phyloP scores from a whole-genome alignment of 2,113 vertebrate genomes.

The Cyprinodon brontotheroides region DNA sequence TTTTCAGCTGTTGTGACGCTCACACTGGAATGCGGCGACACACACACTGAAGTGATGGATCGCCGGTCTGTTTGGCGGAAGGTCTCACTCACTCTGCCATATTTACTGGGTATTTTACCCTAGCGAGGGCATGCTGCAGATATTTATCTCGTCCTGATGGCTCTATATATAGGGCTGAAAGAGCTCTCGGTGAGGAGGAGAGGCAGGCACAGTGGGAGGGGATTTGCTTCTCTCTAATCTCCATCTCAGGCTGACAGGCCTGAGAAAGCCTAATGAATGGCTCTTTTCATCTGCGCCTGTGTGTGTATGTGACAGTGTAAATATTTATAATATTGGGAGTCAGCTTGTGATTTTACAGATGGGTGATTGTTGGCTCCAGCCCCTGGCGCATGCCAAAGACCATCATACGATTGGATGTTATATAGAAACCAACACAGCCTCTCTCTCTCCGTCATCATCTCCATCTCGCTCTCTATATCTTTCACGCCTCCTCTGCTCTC shows the following conservation, averaged over 20 bases:
- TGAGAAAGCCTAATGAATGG: slow-evolving; percentile 98
- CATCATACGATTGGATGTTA: slow-evolving; percentile 85
- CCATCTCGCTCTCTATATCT: slow-evolving; percentile 64
- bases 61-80: slow-evolving; percentile 89
- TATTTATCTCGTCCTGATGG: slow-evolving; percentile 95
- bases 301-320: slow-evolving; percentile 99
- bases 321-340: slow-evolving; percentile 99
- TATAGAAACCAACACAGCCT: slow-evolving; percentile 89
- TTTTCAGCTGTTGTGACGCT: slow-evolving; percentile 76
- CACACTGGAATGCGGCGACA: slow-evolving; percentile 25
- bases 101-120: slow-evolving; percentile 98
- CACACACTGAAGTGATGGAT: slow-evolving; percentile 47
- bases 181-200: slow-evolving; percentile 81
- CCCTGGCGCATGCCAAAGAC: slow-evolving; percentile 89
- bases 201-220: slow-evolving; percentile 95
- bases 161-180: slow-evolving; percentile 98
- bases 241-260: slow-evolving; percentile 98
- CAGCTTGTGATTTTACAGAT: slow-evolving; percentile 99
- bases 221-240: slow-evolving; percentile 97
- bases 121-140: slow-evolving; percentile 93
- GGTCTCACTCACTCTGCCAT: slow-evolving; percentile 91
- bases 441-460: slow-evolving; percentile 66
- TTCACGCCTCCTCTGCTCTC: slow-evolving; percentile 77
- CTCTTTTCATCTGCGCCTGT: slow-evolving; percentile 99
- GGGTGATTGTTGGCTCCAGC: slow-evolving; percentile 98